Base-by-base conservation (phyloP, 2,888 invertebrate species). In the Chrysolina oricalcia region DNA sequence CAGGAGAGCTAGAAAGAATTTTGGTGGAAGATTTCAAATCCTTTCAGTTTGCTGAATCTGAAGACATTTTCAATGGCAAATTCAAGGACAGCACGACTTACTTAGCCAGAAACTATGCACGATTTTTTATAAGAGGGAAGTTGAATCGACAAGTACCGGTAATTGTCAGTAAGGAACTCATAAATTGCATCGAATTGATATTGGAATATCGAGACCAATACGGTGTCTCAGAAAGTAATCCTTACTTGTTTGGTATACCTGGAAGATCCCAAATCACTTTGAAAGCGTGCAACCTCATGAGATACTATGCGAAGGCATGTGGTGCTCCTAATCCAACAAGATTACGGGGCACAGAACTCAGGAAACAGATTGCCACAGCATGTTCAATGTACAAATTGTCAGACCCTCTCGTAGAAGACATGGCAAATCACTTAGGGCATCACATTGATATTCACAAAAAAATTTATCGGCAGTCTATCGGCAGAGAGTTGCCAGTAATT, bases 391-490 rank as follows among this genome's bases (percentile, higher is more conserved):
- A 53, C 40, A 40, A 72, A 17, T 65, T 72, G 35, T 15, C 9
- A 43, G 27, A 72, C 17, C 19, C 41, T 27, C 78, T 81, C 78
- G 75, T 84, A 0, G 71, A 68, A 17, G 78, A 81, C 56, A 53
- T 84, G 11, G 82, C 81, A 2, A 80, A 81, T 70, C 83, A 81
- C 76, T n/a, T n/a, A n/a, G n/a, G n/a, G n/a, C n/a, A n/a, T n/a
- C n/a, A n/a, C n/a, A n/a, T n/a, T n/a, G n/a, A n/a, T n/a, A n/a
- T n/a, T n/a, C n/a, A n/a, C n/a, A n/a, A n/a, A n/a, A n/a, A n/a
- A n/a, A n/a, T n/a, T n/a, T n/a, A n/a, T n/a, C n/a, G n/a, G n/a
- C n/a, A n/a, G n/a, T n/a, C n/a, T n/a, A n/a, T n/a, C n/a, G n/a
- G n/a, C n/a, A n/a, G n/a, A n/a, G n/a, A n/a, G n/a, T n/a, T n/a